Percentiles rank a stretch among this genome's conserved stretches.
Evolutionary conservation across 2,888 invertebrate genomes (phyloP).

Genomic region (Clostera curtula): DNA sequence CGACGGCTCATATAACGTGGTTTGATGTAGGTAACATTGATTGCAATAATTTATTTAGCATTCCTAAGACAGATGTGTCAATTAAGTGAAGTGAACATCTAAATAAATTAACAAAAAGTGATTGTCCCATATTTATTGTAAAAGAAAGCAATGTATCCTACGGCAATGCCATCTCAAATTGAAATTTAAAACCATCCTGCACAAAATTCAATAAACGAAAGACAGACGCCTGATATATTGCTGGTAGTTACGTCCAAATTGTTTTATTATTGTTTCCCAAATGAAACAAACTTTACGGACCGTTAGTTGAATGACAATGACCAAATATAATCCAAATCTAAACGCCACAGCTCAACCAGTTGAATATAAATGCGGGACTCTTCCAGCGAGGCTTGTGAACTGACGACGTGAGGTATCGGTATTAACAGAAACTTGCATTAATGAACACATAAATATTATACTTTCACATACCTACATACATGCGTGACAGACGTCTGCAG

Average conservation of each 20-base stretch:
- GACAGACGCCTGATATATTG: conserved; percentile 17
- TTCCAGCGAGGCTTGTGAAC: conserved; percentile 65
- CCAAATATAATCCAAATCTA: conserved; percentile 72
- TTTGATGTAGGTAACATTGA: too few relatives aligned
- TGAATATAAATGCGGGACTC: conserved; percentile 63
- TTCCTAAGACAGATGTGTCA: conserved; percentile 27
- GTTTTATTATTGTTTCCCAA: conserved; percentile 57
- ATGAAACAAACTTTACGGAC: conserved; percentile 53
- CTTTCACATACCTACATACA: conserved; percentile 38
- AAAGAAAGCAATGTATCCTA: too few relatives aligned
- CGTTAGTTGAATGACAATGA: conserved; percentile 65
- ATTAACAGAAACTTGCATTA: conserved; percentile 66
- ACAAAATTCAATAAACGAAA: too few relatives aligned
- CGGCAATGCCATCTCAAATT: too few relatives aligned
- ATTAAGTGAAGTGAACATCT: conserved; percentile 14
- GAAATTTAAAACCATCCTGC: too few relatives aligned
- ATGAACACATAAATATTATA: conserved; percentile 61
- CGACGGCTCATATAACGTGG: too few relatives aligned
- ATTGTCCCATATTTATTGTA: too few relatives aligned
- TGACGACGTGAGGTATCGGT: conserved; percentile 67
- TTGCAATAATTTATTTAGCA: conserved; percentile 15
- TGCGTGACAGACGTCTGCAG: conserved; percentile 1
- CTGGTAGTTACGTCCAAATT: conserved; percentile 36
- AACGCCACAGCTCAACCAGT: conserved; percentile 57
- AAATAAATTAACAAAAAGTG: too few relatives aligned